Conservation (phyloP, 2,113 vertebrate species). For the Lepisosteus oculatus region DNA sequence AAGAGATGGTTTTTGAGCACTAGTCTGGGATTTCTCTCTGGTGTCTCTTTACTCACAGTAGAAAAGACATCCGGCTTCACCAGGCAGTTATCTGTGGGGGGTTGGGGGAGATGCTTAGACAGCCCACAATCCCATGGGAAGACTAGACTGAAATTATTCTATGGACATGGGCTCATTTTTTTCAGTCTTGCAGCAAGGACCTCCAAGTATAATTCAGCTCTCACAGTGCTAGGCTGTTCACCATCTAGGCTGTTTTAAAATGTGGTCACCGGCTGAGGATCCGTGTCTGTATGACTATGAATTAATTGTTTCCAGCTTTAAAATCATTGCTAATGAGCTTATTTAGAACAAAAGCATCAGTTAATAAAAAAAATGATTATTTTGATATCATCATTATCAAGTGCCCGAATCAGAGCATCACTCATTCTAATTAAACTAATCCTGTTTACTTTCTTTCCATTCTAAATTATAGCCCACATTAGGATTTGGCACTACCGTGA, state of each 20-base stretch:
- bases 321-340: neutral
- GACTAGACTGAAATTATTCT: constrained; percentile 70
- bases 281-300: too few relatives aligned
- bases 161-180: constrained; percentile 54
- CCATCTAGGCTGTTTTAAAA: constrained; percentile 13
- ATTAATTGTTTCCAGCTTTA: neutral
- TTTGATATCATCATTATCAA: constrained; percentile 1
- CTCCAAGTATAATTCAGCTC: constrained; percentile 62
- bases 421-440: constrained; percentile 11
- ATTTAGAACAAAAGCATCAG: neutral
- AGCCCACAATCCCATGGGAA: constrained; percentile 67
- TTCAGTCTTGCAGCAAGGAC: constrained; percentile 52
- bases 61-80: constrained; percentile 65
- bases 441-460: neutral
- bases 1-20: constrained; percentile 42
- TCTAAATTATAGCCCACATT: constrained; percentile 6
- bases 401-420: neutral
- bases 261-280: too few relatives aligned
- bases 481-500: neutral
- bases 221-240: constrained; percentile 42
- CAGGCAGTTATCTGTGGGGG: constrained; percentile 62
- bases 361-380: neutral
- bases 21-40: constrained; percentile 42
- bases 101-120: constrained; percentile 55
- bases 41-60: constrained; percentile 15